phyloP scores from a whole-genome alignment of 2,888 invertebrate species.

The Hymenopus coronatus region DNA sequence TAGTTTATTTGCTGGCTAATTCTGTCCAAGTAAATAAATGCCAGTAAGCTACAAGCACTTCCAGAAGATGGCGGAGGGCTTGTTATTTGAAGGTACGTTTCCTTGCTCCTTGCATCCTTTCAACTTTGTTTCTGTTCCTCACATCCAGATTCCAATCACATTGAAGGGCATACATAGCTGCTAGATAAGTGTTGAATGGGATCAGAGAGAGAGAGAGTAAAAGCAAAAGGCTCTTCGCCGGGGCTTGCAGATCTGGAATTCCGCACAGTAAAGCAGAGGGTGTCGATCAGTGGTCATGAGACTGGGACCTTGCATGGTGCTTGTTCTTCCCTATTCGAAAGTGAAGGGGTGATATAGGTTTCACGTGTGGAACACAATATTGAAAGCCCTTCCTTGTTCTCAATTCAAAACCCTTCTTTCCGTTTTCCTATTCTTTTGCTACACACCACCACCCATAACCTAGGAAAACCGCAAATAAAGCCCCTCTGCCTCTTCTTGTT shows the following conservation, averaged over 20 bases:
- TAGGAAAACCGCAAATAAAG: conserved; percentile 1
- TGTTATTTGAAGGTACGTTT: conserved; percentile 32
- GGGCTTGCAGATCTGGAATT: conserved; percentile 2
- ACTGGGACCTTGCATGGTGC: neutral
- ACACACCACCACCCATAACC: neutral
- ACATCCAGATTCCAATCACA: conserved; percentile 8
- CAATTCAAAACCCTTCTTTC: neutral
- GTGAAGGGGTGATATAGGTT: conserved; percentile 14
- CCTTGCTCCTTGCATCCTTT: conserved; percentile 23
- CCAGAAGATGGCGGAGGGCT: conserved; percentile 11
- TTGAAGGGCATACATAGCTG: conserved; percentile 16
- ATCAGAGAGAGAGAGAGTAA: neutral
- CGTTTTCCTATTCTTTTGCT: neutral
- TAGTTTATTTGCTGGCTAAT: neutral
- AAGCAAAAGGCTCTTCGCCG: neutral
- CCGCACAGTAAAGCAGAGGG: neutral
- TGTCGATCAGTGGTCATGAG: neutral
- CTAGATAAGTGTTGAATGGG: neutral
- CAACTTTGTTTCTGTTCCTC: conserved; percentile 18
- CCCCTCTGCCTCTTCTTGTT: conserved; percentile 20
- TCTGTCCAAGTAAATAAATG: neutral
- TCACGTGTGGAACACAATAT: conserved; percentile 27
- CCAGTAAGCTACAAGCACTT: neutral
- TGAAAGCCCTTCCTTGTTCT: conserved; percentile 10
- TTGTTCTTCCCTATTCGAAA: neutral